A percentile compares a stretch with the other conserved stretches of the same genome.
phyloP scores from a whole-genome alignment of 2,888 invertebrate genomes.

The Drosophila ochracea region DNA sequence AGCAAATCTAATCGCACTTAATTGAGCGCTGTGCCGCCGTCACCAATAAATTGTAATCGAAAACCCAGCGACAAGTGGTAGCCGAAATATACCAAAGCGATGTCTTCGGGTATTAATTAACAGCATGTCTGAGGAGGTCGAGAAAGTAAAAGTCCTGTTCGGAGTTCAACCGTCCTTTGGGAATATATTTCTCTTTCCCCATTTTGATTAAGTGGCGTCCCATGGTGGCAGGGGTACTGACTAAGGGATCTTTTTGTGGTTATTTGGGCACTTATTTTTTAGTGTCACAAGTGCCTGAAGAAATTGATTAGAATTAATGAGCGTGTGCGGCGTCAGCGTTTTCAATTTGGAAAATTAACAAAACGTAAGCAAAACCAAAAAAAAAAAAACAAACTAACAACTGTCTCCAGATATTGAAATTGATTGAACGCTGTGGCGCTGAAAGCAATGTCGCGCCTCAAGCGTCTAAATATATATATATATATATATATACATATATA shows the following conservation, averaged over 20 bases:
- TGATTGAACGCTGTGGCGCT: conserved; percentile 51
- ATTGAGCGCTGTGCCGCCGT: conserved; percentile 50
- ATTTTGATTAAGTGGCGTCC: conserved; percentile 68
- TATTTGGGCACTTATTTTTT: conserved; percentile 56
- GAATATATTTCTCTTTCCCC: conserved; percentile 3
- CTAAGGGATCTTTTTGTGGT: conserved; percentile 5
- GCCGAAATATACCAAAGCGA: conserved; percentile 7
- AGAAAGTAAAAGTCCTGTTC: conserved; percentile 41
- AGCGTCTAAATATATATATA: conserved; percentile 3
- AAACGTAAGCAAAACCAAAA: background rate
- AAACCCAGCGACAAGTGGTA: conserved; percentile 33
- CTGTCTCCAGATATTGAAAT: conserved; percentile 38
- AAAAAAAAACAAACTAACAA: conserved; percentile 7
- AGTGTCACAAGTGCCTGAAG: conserved; percentile 58
- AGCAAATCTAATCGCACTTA: conserved; percentile 67
- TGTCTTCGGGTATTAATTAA: conserved; percentile 51
- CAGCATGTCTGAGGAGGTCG: conserved; percentile 34
- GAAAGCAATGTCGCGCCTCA: conserved; percentile 38
- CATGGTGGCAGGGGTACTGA: conserved; percentile 36
- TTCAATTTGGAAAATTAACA: conserved; percentile 64
- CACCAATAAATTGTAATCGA: conserved; percentile 52
- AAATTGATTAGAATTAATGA: conserved; percentile 80
- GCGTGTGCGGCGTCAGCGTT: conserved; percentile 58
- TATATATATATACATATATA: background rate
- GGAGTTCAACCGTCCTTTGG: conserved; percentile 36